A percentile compares a stretch with the other conserved stretches of the same genome.
These are phyloP conservation scores for Cottus gobio DNA, from an alignment of 2,113 vertebrate genomes.

Conservation along the genomic window DNA sequence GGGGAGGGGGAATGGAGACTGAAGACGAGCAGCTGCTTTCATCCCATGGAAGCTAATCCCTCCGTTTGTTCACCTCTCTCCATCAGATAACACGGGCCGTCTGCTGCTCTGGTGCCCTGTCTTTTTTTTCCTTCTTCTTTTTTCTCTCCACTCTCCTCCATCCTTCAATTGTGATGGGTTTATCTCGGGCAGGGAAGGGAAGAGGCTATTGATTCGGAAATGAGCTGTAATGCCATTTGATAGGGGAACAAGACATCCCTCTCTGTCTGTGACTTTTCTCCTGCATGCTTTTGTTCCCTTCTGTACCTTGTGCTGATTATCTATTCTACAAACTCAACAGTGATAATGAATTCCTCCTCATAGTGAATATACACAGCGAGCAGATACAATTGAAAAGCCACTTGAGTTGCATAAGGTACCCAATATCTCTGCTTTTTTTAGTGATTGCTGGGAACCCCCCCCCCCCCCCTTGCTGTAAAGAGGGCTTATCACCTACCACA, in stretches of 20 bases:
- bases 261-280: conserved; percentile 41
- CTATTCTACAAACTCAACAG: conserved; percentile 15
- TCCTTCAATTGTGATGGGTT: conserved; percentile 70
- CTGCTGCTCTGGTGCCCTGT: conserved; percentile 43
- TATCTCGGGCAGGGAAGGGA: conserved; percentile 70
- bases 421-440: conserved; percentile 38
- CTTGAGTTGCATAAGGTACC: conserved; percentile 35
- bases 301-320: conserved; percentile 22
- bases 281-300: conserved; percentile 29
- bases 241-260: conserved; percentile 46
- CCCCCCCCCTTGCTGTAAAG: conserved; percentile 44
- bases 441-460: conserved; percentile 50
- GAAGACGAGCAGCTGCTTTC: conserved; percentile 77
- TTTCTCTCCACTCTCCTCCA: conserved; percentile 41
- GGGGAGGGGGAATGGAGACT: conserved; percentile 55
- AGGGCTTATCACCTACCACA: conserved; percentile 67
- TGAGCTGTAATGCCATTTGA: conserved; percentile 77
- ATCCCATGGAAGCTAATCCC: conserved; percentile 77
- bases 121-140: background rate
- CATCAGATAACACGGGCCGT: conserved; percentile 71
- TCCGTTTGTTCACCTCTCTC: conserved; percentile 64
- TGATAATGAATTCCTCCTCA: conserved; percentile 22
- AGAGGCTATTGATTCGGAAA: conserved; percentile 79
- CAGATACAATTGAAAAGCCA: conserved; percentile 23
- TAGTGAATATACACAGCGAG: conserved; percentile 6